Conservation (phyloP, 1,140 invertebrate genomes). For the Leptonema lineaticorne region DNA sequence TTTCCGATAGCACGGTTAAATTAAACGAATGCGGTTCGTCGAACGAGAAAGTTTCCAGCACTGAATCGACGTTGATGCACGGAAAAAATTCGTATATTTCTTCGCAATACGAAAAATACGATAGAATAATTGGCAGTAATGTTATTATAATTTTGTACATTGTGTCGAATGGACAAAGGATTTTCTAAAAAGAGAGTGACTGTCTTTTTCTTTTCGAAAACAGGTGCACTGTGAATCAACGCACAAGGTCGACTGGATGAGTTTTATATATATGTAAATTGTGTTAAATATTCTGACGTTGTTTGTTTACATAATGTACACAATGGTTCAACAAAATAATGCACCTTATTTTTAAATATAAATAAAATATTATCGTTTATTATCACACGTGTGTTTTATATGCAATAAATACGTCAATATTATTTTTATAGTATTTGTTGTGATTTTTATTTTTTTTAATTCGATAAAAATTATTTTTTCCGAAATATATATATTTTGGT, state of each 20-base stretch:
- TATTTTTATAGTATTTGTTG: too few species aligned
- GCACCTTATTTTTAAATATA: too few species aligned
- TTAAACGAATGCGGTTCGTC: background rate
- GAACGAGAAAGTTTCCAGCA: background rate
- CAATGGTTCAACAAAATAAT: background rate
- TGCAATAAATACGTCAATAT: too few species aligned
- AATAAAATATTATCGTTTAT: too few species aligned
- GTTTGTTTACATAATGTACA: background rate
- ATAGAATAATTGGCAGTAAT: background rate
- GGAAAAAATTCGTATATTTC: conserved; percentile 15
- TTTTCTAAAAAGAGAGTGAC: too few species aligned
- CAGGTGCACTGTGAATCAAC: too few species aligned
- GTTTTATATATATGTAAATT: background rate
- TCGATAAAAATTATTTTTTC: too few species aligned
- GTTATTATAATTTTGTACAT: background rate
- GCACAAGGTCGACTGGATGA: background rate
- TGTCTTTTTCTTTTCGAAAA: too few species aligned
- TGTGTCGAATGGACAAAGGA: too few species aligned
- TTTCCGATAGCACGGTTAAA: background rate
- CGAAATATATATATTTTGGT: too few species aligned
- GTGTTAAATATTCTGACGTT: background rate
- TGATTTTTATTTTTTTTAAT: too few species aligned
- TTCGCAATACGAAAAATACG: background rate
- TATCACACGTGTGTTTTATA: too few species aligned
- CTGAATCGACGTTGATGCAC: background rate